Percentiles rank a stretch among this genome's conserved stretches.
phyloP scores from a whole-genome alignment of 2,797 vertebrate species.

The Naso thynnoides region DNA sequence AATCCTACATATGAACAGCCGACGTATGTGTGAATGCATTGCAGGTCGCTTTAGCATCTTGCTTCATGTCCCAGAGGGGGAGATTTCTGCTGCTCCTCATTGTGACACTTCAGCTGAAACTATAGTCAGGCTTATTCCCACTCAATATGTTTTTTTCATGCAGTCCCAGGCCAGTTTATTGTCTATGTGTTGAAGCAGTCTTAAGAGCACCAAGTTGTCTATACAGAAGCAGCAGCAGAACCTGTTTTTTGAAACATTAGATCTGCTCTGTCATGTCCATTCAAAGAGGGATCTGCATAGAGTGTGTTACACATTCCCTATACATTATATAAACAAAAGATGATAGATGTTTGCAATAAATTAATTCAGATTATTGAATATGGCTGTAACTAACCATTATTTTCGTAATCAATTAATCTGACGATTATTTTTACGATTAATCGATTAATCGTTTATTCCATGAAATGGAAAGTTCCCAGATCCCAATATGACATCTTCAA shows the following conservation, averaged over 20 bases:
- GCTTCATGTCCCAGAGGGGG: conserved; percentile 29
- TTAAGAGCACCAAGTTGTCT: not conserved
- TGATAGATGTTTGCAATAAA: too few species aligned
- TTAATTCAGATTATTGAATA: too few species aligned
- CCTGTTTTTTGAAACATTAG: not conserved
- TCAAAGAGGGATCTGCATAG: too few species aligned
- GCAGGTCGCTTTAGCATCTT: conserved; percentile 25
- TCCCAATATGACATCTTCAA: too few species aligned
- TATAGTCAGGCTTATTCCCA: conserved; percentile 10
- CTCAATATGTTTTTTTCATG: not conserved
- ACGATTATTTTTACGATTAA: too few species aligned
- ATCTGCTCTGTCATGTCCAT: too few species aligned
- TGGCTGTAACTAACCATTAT: too few species aligned
- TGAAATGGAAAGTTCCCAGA: too few species aligned
- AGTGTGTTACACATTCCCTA: too few species aligned
- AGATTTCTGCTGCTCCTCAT: conserved; percentile 22
- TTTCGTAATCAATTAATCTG: too few species aligned
- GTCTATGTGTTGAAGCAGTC: conserved; percentile 5
- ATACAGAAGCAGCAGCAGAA: not conserved
- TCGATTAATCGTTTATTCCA: too few species aligned
- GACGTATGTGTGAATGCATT: conserved; percentile 48
- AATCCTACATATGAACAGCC: conserved; percentile 46
- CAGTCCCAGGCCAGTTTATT: not conserved
- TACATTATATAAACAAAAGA: too few species aligned
- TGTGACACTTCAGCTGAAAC: conserved; percentile 20